A percentile compares a stretch with the other conserved stretches of the same genome.
Evolutionary conservation across 2,797 vertebrate genomes (phyloP).

Genomic region (Prionace glauca): DNA sequence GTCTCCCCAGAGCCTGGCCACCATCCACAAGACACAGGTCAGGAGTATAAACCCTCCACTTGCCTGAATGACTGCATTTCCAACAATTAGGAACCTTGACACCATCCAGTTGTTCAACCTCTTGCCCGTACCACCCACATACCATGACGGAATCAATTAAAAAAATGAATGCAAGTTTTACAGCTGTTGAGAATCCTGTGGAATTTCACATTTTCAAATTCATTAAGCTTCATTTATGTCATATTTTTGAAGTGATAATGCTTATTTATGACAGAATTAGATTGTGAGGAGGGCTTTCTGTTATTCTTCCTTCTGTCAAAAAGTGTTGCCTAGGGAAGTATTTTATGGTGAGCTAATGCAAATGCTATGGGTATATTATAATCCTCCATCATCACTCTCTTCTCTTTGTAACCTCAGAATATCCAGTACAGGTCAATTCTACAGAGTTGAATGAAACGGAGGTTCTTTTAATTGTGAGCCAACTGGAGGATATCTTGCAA

Average conservation of each 20-base stretch:
- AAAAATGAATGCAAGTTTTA: neutral
- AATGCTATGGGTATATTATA: neutral
- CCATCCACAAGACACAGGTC: neutral
- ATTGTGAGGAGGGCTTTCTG: neutral
- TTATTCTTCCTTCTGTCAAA: neutral
- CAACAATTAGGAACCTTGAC: neutral
- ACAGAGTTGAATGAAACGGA: neutral
- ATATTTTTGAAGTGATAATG: neutral
- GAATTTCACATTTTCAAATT: neutral
- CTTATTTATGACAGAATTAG: neutral
- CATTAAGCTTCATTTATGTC: neutral
- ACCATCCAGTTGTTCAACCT: neutral
- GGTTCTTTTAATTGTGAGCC: neutral
- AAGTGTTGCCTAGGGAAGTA: neutral
- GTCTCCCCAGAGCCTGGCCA: neutral
- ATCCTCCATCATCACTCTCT: neutral
- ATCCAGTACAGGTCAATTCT: neutral
- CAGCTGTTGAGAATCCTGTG: neutral
- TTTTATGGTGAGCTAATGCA: neutral
- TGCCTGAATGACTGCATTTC: neutral
- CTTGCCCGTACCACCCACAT: neutral
- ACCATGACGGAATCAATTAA: neutral
- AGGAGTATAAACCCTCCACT: neutral
- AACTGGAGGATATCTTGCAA: neutral
- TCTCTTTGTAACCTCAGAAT: neutral